These are phyloP conservation scores for Trematomus loennbergii DNA, from an alignment of 2,113 vertebrate species.

Conservation along the genomic window DNA sequence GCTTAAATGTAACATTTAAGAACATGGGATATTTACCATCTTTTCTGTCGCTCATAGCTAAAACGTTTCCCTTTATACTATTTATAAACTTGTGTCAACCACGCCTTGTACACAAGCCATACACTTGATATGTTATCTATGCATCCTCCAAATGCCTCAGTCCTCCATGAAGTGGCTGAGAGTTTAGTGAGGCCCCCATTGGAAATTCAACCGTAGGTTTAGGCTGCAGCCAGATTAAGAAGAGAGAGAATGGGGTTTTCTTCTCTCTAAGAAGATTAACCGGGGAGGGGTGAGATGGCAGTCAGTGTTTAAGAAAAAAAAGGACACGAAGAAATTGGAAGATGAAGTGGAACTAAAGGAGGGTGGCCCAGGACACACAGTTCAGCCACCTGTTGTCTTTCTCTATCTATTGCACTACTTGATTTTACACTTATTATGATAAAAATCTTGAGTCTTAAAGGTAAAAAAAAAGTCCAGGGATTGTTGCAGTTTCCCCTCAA, in stretches of 20 bases:
- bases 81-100: background rate
- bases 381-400: constrained; percentile 83
- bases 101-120: background rate
- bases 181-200: constrained; percentile 53
- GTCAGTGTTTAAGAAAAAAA: constrained; percentile 77
- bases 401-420: background rate
- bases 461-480: background rate
- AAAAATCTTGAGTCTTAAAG: background rate
- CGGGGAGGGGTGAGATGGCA: constrained; percentile 80
- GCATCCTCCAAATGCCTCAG: background rate
- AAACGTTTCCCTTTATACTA: background rate
- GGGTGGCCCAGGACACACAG: constrained; percentile 70
- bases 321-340: constrained; percentile 79
- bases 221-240: constrained; percentile 77
- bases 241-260: constrained; percentile 78
- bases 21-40: background rate
- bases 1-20: background rate
- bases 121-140: constrained; percentile 26
- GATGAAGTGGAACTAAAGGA: constrained; percentile 82
- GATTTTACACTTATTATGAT: background rate
- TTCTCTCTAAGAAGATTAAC: constrained; percentile 84
- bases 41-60: background rate
- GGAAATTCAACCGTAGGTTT: constrained; percentile 71
- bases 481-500: constrained; percentile 1
- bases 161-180: constrained; percentile 14